A percentile compares a stretch with the other conserved stretches of the same genome.
Evolutionary conservation across 2,888 invertebrate genomes (phyloP).

Genomic region (Molanna angustata): DNA sequence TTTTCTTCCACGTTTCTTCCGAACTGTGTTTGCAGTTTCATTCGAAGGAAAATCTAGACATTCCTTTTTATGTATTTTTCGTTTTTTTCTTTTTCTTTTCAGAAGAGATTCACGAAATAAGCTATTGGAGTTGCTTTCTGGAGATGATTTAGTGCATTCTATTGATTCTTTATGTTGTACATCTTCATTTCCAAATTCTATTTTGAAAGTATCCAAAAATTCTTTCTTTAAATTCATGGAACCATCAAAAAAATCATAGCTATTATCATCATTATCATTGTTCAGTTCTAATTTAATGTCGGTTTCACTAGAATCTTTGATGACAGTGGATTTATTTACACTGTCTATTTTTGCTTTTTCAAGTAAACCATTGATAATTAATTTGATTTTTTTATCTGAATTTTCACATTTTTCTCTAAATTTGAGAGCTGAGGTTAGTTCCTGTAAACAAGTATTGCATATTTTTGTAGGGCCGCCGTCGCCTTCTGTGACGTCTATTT

Average conservation of each 20-base stretch:
- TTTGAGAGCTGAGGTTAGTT: slow-evolving; percentile 21
- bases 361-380: slow-evolving; percentile 1
- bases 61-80: slow-evolving; percentile 11
- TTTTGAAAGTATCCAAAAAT: slow-evolving; percentile 20
- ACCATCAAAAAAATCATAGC: slow-evolving; percentile 15
- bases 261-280: slow-evolving; percentile 18
- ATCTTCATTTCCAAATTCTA: slow-evolving; percentile 16
- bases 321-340: neutral
- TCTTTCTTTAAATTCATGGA: slow-evolving; percentile 16
- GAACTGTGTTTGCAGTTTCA: slow-evolving; percentile 4
- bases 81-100: slow-evolving; percentile 12
- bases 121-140: neutral
- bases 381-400: slow-evolving; percentile 18
- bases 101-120: slow-evolving; percentile 13
- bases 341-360: neutral
- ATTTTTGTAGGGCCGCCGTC: slow-evolving; percentile 27
- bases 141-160: neutral
- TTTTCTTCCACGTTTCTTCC: slow-evolving; percentile 20
- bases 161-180: slow-evolving; percentile 1
- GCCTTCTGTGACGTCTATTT: slow-evolving; percentile 11
- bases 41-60: neutral
- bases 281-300: slow-evolving; percentile 20
- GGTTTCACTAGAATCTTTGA: slow-evolving; percentile 2
- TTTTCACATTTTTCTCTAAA: slow-evolving; percentile 23
- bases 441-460: slow-evolving; percentile 18